phyloP scores from a whole-genome alignment of 1,140 invertebrate species.

The Polypedilum vanderplanki region DNA sequence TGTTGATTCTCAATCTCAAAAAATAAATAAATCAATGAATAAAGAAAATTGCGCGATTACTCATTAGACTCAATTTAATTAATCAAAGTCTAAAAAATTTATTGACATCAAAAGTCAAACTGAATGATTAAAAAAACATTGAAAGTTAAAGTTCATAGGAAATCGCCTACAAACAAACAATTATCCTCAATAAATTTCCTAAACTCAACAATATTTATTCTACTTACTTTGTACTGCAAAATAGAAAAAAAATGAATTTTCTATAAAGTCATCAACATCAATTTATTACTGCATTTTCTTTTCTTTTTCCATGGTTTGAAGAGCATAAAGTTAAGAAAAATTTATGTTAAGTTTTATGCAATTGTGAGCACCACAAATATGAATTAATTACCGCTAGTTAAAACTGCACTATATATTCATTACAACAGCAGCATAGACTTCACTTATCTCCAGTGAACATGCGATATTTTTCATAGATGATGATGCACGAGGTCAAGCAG shows the following conservation, averaged over 20 bases:
- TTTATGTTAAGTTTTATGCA: slow-evolving; percentile 26
- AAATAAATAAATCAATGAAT: too few species aligned
- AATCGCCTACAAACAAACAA: background rate
- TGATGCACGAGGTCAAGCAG: background rate
- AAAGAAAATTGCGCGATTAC: too few species aligned
- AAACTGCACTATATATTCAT: slow-evolving; percentile 13
- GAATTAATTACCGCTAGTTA: slow-evolving; percentile 21
- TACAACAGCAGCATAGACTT: background rate
- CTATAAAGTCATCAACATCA: slow-evolving; percentile 13
- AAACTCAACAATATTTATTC: too few species aligned
- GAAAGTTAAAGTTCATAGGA: background rate
- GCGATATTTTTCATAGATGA: background rate
- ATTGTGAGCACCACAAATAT: slow-evolving; percentile 26
- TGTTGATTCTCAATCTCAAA: too few species aligned
- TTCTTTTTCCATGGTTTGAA: background rate
- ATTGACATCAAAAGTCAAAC: too few species aligned
- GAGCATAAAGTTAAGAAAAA: background rate
- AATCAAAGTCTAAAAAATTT: too few species aligned
- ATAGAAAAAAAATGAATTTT: too few species aligned
- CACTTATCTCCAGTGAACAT: background rate
- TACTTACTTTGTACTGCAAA: too few species aligned
- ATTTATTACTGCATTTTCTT: background rate
- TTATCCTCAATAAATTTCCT: background rate
- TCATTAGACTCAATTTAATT: too few species aligned
- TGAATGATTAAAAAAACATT: too few species aligned